Evolutionary conservation across 2,888 invertebrate species (phyloP), one percentile per base, ranked within the genome.

Genomic region (Lycocerus yunnanus): DNA sequence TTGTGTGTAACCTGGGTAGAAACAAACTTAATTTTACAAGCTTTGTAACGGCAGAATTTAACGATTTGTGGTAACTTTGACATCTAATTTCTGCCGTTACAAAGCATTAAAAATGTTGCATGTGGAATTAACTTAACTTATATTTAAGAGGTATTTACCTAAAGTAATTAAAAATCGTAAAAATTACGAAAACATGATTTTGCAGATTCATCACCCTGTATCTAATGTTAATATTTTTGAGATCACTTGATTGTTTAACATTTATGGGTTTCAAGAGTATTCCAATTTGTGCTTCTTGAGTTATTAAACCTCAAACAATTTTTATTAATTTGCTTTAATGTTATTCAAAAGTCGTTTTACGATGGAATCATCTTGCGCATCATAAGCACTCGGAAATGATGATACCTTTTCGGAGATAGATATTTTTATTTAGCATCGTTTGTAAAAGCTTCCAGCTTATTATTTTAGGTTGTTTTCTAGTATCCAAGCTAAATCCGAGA

Each of bases 351-450:
- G n/a, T n/a, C 43, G 43, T 43, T 43, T 43, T 43, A 43, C 6
- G 43, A n/a, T 8, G 43, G 43, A 43, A 43, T 43, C 43, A 43
- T 43, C 43, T n/a, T 43, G n/a, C 43, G 43, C 43, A 43, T 43
- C 43, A 43, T 43, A 43, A 43, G 43, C 43, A 43, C 43, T n/a
- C n/a, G 13, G 43, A 43, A 43, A 43, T 43, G 43, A 43, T 43
- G 61, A 63, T 63, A 63, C 60, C 60, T 60, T 16, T 20, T 63
- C n/a, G 18, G 16, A 18, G 18, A 63, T 18, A 63, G 20, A 63
- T 63, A 63, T 63, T 63, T 63, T 63, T 63, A 63, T 63, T 63
- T 63, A 63, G 61, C 20, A 63, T 63, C 61, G 61, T 63, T 63
- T 63, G 61, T 63, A 63, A 63, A 63, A 20, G 18, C 20, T 63